Conservation (phyloP, 2,113 vertebrate species). For the Apistogramma diplotaenia region DNA sequence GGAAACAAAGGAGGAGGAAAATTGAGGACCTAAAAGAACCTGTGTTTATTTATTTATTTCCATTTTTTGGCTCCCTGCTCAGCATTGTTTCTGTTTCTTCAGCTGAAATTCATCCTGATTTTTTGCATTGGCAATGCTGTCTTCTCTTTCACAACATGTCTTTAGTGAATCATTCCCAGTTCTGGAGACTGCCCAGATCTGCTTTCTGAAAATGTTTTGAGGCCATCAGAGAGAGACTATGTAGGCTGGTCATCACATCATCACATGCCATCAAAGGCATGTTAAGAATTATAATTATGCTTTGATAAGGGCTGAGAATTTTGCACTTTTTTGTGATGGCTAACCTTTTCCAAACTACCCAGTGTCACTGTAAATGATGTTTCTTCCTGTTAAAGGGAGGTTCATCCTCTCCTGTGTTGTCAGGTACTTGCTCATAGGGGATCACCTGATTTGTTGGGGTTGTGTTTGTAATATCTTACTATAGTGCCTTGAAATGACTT, state of each 20-base stretch:
- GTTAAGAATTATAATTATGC: neutral
- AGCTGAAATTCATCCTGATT: no score
- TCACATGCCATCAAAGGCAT: neutral
- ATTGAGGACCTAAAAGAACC: no score
- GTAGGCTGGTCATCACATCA: neutral
- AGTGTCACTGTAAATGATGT: neutral
- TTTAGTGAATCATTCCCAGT: neutral
- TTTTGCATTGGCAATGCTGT: neutral
- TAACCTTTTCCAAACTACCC: neutral
- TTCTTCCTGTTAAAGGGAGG: neutral
- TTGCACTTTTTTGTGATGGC: neutral
- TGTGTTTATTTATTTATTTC: neutral
- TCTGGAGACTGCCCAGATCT: neutral
- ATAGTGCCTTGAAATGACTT: neutral
- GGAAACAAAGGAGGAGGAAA: no score
- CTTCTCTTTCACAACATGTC: neutral
- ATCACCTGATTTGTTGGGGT: neutral
- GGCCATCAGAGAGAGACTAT: neutral
- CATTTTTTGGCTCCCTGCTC: neutral
- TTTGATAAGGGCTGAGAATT: neutral
- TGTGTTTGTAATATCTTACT: neutral
- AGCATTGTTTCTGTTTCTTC: no score
- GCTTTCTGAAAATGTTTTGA: neutral
- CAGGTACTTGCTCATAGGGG: neutral
- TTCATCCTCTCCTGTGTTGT: neutral